Evolutionary conservation across 2,888 invertebrate species (phyloP), one percentile per base, ranked within the genome.

Genomic region (Pasiphila rectangulata): DNA sequence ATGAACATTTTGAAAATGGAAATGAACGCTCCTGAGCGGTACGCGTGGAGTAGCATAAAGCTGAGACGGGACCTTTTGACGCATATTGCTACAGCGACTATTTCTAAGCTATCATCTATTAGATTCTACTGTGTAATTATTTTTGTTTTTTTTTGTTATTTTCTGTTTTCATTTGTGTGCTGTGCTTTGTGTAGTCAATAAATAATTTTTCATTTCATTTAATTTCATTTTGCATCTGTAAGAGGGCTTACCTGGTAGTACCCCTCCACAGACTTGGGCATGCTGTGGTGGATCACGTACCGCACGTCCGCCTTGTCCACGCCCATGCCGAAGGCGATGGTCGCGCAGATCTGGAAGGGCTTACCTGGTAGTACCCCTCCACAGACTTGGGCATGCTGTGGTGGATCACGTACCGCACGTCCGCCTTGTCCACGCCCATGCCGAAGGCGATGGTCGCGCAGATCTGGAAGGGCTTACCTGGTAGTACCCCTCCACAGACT

Each of bases 381-480:
- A 98, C 94, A 0, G 97, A 97, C 87, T 98, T 98, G 21, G 98
- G 98, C 68, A 98, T 72, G 2, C 97, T 94, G 80, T 95, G 96
- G 79, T 98, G 98, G 43, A 98, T 91, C 1, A 98, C 98, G 85
- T 93, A 98, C 1, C 98, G 93, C 5, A 98, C 95, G 89, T 99
- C 97, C 1, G 98, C 96, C 72, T 99, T 99, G 84, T 99, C 99
- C 51, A 99, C 98, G 10, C 99, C 99, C 99, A 99, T 99, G 19
- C 97, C 97, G 89, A 99, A 99, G 0, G 99, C 99, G 64, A 99
- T 96, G 0, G 99, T 99, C 0, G 99, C 99, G 68, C 98, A 98
- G 41, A 99, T 96, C 74, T 89, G 56, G n/a, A n/a, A n/a, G n/a
- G n/a, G n/a, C 5, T 7, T 9, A 32, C 32, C 17, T 32, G 98